These are phyloP conservation scores for Aricia artaxerxes DNA, from an alignment of 2,888 invertebrate genomes.

Conservation along the genomic window DNA sequence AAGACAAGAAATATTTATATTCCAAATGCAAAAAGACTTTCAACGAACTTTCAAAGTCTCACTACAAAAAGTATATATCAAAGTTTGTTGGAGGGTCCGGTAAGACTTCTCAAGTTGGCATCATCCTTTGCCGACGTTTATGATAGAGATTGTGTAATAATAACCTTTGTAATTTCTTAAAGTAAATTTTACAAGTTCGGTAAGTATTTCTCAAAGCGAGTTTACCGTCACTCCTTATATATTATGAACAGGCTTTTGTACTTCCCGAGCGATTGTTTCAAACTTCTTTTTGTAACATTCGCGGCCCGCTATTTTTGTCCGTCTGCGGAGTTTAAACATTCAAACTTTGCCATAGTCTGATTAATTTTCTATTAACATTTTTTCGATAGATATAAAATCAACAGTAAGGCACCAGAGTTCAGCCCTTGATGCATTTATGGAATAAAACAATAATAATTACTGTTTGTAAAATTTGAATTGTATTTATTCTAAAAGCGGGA, in stretches of 20 bases:
- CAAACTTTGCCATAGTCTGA: conserved; percentile 12
- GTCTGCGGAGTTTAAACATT: conserved; percentile 28
- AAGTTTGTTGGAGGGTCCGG: conserved; percentile 44
- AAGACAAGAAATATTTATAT: background rate
- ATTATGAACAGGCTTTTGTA: conserved; percentile 47
- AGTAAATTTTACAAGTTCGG: conserved; percentile 55
- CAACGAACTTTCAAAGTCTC: background rate
- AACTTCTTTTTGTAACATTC: conserved; percentile 29
- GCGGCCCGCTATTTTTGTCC: conserved; percentile 26
- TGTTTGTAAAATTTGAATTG: too few species aligned
- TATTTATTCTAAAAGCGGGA: too few species aligned
- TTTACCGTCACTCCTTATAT: conserved; percentile 50
- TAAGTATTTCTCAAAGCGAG: conserved; percentile 55
- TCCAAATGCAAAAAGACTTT: background rate
- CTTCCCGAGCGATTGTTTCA: conserved; percentile 43
- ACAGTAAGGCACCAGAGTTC: background rate
- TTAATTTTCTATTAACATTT: conserved; percentile 1
- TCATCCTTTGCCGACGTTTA: conserved; percentile 52
- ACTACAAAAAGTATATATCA: conserved; percentile 16
- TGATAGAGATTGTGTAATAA: conserved; percentile 57
- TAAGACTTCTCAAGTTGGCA: conserved; percentile 51
- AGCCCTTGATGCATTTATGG: too few species aligned
- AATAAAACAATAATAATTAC: too few species aligned
- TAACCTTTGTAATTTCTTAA: conserved; percentile 63
- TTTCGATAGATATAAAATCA: background rate